Base-by-base conservation (phyloP, 2,113 vertebrate genomes). In the Gadus macrocephalus region DNA sequence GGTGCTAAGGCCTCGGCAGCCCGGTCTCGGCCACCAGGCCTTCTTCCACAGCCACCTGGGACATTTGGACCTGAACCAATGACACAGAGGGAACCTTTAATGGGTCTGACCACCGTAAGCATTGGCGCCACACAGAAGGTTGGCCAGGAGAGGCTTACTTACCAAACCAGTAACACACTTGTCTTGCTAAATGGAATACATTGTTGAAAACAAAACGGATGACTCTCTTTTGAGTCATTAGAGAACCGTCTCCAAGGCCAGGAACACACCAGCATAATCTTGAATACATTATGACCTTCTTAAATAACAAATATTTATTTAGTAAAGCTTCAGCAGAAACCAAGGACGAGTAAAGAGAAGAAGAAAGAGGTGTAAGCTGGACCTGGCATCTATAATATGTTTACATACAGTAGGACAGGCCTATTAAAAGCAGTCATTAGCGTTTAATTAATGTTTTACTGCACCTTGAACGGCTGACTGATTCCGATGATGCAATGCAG, bases 381-480 rank as follows among this genome's bases (percentile, higher is more conserved):
- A 49, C 12, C 42, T 7, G 42, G 42, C 42, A 49, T 49, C 11
- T 49, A 49, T 49, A 49, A 49, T 66, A 67, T 60, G 19, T 62
- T 4, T 6, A 22, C 3, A 60, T 27, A 69, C 7, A 12, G 64
- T 25, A 16, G 49, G 28, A 3, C 60, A 14, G n/a, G 19, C 20
- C 60, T 22, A 22, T 25, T n/a, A 16, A 62, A 62, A 9, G 5
- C 60, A 62, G 19, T 62, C 11, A 62, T 62, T 25, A 22, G 60
- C n/a, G 16, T 58, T 58, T 3, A 58, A 16, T 17, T 16, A 58
- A 58, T 16, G 28, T 16, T 25, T 17, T 15, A 70, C 83, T 87
- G 42, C 68, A 98, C 97, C 93, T 93, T 93, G 78, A 99, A 98
- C 27, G 94, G 89, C 31, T 91, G 84, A 79, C 96, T 98, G 70